Evolutionary conservation across 2,797 vertebrate species (phyloP), one percentile per base, ranked within the genome.

Genomic region (Tangara arthus): DNA sequence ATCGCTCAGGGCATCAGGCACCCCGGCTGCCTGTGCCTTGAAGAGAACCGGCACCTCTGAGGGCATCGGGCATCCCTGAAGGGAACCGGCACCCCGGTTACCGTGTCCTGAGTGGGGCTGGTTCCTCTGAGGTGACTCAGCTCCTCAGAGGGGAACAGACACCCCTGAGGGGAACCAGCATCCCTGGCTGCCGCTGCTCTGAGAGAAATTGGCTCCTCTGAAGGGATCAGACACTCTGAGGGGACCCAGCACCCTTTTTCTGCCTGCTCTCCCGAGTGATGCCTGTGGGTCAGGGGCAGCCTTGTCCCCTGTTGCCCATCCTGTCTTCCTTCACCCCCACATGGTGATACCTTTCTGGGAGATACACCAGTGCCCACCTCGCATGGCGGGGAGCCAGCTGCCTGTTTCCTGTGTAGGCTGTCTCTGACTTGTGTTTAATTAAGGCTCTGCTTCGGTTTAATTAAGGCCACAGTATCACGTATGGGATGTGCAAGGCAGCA

Each of bases 381-480:
- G 15, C 4, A 3, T 3, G 4, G 72, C 0, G 0, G 42, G 82
- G 70, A 89, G 66, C 80, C 1, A 2, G 41, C 89, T 81, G 82
- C 61, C 76, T 91, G 76, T 50, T 91, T 81, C 91, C 76, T 49
- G 15, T 46, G 32, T 88, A 86, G 93, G 90, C 91, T 5, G 47
- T 41, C 79, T 91, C 84, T 0, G 12, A 89, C 52, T 90, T 87
- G 69, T 2, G 39, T 94, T 96, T 96, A 96, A 96, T 96, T 96
- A 95, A 95, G 90, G 95, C 90, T 95, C 72, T 2, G 8, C 82
- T 94, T 90, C 0, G 0, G 93, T 95, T 96, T 96, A 96, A 96
- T 96, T 96, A 96, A 96, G 90, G 94, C 91, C 94, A 85, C 3
- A 3, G 72, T 94, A 94, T 81, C 96, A 76, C 7, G 28, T 92